Evolutionary conservation across 2,888 invertebrate genomes (phyloP).

Genomic region (Labia minor): DNA sequence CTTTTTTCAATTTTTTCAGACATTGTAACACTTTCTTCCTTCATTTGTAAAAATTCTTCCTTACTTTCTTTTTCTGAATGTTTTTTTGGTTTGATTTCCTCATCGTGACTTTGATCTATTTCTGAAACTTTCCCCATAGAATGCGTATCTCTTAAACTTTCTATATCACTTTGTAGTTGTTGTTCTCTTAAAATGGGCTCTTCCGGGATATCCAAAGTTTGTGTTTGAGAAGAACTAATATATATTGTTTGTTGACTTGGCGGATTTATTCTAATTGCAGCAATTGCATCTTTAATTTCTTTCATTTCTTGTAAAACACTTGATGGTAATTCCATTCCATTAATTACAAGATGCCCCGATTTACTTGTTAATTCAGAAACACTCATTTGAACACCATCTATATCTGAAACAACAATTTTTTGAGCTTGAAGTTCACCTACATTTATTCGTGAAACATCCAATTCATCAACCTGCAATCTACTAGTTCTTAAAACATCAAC

Average conservation of each 20-base stretch:
- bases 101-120: background rate
- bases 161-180: background rate
- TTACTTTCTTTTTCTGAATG: background rate
- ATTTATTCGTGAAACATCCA: slow-evolving; percentile 66
- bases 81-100: no score
- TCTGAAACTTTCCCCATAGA: background rate
- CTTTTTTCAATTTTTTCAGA: background rate
- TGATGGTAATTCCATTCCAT: slow-evolving; percentile 56
- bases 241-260: background rate
- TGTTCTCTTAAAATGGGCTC: no score
- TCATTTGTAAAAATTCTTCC: background rate
- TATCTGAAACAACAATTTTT: slow-evolving; percentile 68
- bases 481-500: slow-evolving; percentile 43
- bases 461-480: slow-evolving; percentile 57
- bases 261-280: background rate
- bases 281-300: background rate
- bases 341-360: slow-evolving; percentile 54
- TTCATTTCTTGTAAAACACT: slow-evolving; percentile 50
- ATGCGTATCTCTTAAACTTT: background rate
- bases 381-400: slow-evolving; percentile 62
- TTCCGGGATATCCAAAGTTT: background rate
- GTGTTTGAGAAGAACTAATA: background rate
- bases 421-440: slow-evolving; percentile 69
- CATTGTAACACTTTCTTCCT: background rate
- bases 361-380: slow-evolving; percentile 61